These are phyloP conservation scores for Rafetus swinhoei DNA, from an alignment of 2,113 vertebrate genomes.

Conservation along the genomic window DNA sequence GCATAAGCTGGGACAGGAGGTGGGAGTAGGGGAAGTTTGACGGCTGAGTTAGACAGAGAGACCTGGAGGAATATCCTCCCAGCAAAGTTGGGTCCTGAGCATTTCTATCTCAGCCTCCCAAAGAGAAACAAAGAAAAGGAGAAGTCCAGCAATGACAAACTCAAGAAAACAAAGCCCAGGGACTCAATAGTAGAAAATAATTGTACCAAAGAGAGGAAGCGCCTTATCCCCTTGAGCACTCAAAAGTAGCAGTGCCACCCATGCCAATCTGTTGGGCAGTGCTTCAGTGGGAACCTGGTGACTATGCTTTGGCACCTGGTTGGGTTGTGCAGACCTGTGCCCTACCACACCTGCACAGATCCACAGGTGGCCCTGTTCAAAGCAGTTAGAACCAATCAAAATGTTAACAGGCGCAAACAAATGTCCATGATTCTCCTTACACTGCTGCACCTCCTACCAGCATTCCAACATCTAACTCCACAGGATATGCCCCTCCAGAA, in stretches of 20 bases:
- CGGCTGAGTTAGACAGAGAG: not conserved
- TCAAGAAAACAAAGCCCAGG: not conserved
- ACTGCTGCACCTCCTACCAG: not conserved
- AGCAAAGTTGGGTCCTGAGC: not conserved
- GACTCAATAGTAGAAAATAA: not conserved
- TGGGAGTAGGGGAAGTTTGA: not conserved
- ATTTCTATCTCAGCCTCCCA: not conserved
- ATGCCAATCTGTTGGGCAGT: not conserved
- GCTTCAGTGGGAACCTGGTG: not conserved
- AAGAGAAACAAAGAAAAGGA: not conserved
- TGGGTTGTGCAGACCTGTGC: not conserved
- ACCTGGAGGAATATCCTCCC: not conserved
- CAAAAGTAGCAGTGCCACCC: rapidly evolving
- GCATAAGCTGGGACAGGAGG: not conserved
- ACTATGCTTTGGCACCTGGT: not conserved
- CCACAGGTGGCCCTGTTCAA: not conserved
- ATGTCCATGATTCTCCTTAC: rapidly evolving
- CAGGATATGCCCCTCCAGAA: not conserved
- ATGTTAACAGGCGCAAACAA: rapidly evolving
- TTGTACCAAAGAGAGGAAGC: not conserved
- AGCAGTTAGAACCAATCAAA: not conserved
- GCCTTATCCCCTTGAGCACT: not conserved
- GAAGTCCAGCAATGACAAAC: not conserved
- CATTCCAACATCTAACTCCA: not conserved
- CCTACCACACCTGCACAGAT: not conserved